A percentile compares a stretch with the other conserved stretches of the same genome.
Conservation (phyloP, 2,797 vertebrate genomes). For the Molossus molossus region DNA sequence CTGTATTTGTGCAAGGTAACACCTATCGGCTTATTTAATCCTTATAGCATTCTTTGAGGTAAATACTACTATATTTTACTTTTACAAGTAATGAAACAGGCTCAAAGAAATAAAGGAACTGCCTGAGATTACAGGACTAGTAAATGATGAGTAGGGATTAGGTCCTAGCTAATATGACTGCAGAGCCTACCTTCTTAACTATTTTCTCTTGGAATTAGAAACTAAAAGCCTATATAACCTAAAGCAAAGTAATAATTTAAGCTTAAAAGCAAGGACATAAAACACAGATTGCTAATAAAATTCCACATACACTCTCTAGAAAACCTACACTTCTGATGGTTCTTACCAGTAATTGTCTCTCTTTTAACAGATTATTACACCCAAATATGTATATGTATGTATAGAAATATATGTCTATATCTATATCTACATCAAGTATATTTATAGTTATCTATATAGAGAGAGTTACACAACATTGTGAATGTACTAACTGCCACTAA, state of each 20-base stretch:
- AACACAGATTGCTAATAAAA: neutral
- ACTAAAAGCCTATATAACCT: constrained; percentile 34
- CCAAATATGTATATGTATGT: neutral
- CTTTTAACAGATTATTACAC: neutral
- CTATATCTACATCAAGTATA: neutral
- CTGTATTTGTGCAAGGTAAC: neutral
- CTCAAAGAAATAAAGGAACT: constrained; percentile 9
- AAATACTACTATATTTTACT: neutral
- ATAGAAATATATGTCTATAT: neutral
- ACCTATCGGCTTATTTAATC: neutral
- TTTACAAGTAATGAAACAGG: constrained; percentile 47
- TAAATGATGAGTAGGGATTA: constrained; percentile 37
- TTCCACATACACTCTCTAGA: neutral
- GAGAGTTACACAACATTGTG: neutral
- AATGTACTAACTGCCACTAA: neutral
- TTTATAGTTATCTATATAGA: neutral
- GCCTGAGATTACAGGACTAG: neutral
- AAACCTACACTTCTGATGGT: neutral
- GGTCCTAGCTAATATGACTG: neutral
- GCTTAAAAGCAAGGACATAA: constrained; percentile 13
- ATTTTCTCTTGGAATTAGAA: neutral
- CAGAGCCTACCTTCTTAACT: neutral
- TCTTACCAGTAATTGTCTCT: constrained; percentile 18
- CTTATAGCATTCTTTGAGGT: neutral
- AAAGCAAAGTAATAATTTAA: neutral